These are phyloP conservation scores for Gobionotothen gibberifrons DNA, from an alignment of 2,797 vertebrate genomes.

Conservation along the genomic window DNA sequence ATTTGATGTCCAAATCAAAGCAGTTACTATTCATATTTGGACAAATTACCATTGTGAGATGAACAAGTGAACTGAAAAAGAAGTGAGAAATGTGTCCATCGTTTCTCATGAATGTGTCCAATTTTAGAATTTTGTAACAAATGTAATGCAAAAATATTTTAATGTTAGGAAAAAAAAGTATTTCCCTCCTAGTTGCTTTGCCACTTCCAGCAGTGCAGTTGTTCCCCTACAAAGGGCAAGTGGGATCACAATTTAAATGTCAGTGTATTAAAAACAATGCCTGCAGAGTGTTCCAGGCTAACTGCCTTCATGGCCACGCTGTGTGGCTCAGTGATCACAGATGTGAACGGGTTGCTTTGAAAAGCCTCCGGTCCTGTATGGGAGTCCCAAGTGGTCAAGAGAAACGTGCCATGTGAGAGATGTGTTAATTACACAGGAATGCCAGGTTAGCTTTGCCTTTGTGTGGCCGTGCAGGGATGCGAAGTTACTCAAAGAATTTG, in stretches of 20 bases:
- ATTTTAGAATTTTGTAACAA: not conserved
- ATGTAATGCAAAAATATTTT: not conserved
- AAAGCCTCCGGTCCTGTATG: constrained; percentile 68
- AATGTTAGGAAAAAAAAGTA: too few relatives aligned
- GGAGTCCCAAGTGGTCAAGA: constrained; percentile 76
- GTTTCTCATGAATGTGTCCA: not conserved
- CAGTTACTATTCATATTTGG: not conserved
- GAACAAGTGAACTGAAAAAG: not conserved
- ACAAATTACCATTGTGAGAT: not conserved
- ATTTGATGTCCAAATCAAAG: not conserved
- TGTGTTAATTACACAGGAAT: constrained; percentile 85
- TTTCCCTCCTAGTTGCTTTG: constrained; percentile 20
- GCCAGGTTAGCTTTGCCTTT: constrained; percentile 69
- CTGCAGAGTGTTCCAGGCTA: constrained; percentile 80
- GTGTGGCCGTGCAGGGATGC: constrained; percentile 76
- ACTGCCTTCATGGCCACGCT: constrained; percentile 76
- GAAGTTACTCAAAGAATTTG: constrained; percentile 52
- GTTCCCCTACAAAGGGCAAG: constrained; percentile 78
- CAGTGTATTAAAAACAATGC: constrained; percentile 69
- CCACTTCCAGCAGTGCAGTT: constrained; percentile 51
- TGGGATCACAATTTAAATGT: constrained; percentile 84
- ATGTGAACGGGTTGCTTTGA: constrained; percentile 74
- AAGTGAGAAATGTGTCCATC: not conserved
- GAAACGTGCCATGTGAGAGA: constrained; percentile 78
- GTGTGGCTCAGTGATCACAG: constrained; percentile 71